phyloP scores from a whole-genome alignment of 2,888 invertebrate species.

The Parnassius apollo region DNA sequence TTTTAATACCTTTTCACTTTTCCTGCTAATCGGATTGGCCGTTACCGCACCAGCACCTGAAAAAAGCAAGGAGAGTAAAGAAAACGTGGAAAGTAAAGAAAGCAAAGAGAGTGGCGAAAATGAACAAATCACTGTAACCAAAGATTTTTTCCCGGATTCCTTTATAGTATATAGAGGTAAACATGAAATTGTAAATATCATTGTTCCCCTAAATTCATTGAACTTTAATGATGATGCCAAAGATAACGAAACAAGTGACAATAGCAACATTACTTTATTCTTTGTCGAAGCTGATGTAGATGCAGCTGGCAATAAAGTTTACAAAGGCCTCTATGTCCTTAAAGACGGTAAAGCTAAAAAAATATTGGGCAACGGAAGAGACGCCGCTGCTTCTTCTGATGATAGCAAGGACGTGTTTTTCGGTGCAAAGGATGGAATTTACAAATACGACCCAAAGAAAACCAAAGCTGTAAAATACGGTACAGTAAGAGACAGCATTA shows the following conservation, averaged over 20 bases:
- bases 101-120: conserved; percentile 28
- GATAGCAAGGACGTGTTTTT: conserved; percentile 27
- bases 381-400: conserved; percentile 29
- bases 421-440: too few relatives aligned
- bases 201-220: conserved; percentile 42
- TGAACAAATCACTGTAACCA: conserved; percentile 33
- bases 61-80: conserved; percentile 15
- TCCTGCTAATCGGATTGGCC: conserved; percentile 38
- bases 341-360: conserved; percentile 30
- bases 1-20: conserved; percentile 29
- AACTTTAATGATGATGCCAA: conserved; percentile 40
- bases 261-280: conserved; percentile 33
- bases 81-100: conserved; percentile 24
- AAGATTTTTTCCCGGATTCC: conserved; percentile 39
- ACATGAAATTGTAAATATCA: conserved; percentile 44
- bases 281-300: conserved; percentile 40
- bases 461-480: conserved; percentile 37
- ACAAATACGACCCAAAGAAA: conserved; percentile 16
- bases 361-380: conserved; percentile 31
- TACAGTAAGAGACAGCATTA: conserved; percentile 35
- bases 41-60: conserved; percentile 37
- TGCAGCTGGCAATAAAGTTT: conserved; percentile 26
- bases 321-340: conserved; percentile 29
- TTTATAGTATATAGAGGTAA: conserved; percentile 40
- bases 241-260: conserved; percentile 28